These are phyloP conservation scores for Orthonychiurus folsomi DNA, from an alignment of 2,888 invertebrate genomes.

Conservation along the genomic window DNA sequence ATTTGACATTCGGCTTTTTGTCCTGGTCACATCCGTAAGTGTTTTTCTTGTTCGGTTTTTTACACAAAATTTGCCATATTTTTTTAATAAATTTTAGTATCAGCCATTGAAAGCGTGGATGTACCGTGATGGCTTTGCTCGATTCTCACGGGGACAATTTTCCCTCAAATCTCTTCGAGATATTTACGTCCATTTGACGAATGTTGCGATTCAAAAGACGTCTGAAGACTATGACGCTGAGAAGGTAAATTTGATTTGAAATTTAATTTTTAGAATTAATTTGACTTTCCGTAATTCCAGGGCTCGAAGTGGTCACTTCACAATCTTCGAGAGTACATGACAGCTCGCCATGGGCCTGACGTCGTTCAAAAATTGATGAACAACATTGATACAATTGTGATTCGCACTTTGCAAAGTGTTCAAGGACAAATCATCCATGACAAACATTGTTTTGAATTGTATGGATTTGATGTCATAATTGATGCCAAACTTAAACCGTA, in stretches of 20 bases:
- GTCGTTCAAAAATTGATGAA: conserved; percentile 48
- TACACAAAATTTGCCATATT: background rate
- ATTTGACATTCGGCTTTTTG: conserved; percentile 92
- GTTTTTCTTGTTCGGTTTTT: background rate
- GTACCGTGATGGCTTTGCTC: conserved; percentile 55
- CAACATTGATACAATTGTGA: conserved; percentile 50
- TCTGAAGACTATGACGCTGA: conserved; percentile 44
- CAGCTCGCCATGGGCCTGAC: conserved; percentile 49
- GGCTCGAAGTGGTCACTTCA: conserved; percentile 53
- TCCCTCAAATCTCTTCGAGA: conserved; percentile 53
- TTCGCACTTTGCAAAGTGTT: conserved; percentile 51
- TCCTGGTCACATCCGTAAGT: conserved; percentile 62
- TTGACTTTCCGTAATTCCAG: conserved; percentile 46
- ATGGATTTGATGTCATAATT: conserved; percentile 55
- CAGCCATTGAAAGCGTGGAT: conserved; percentile 50
- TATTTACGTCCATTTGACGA: conserved; percentile 52
- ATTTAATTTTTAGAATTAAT: too few relatives aligned
- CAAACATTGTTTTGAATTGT: conserved; percentile 56
- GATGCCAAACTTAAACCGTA: conserved; percentile 52
- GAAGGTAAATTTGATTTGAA: conserved; percentile 20
- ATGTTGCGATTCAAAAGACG: conserved; percentile 52
- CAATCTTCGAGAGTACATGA: conserved; percentile 50
- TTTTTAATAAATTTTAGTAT: conserved; percentile 42
- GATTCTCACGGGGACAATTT: conserved; percentile 53
- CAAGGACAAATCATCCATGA: conserved; percentile 50